phyloP scores from a whole-genome alignment of 2,888 invertebrate species.

The Drosophila atroscutellata region DNA sequence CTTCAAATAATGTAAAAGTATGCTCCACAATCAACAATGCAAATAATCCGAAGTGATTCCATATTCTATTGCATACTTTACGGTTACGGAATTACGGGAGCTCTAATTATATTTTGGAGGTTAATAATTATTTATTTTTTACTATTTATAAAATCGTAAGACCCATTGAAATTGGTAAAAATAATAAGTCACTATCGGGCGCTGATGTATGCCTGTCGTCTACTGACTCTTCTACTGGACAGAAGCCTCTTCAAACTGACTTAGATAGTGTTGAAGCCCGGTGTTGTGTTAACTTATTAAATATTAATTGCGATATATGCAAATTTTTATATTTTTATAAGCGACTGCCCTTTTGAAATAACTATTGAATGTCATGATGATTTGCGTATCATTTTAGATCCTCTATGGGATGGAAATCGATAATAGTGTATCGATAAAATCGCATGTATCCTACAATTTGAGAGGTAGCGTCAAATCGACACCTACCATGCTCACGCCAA shows the following conservation, averaged over 20 bases:
- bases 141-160: neutral
- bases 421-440: neutral
- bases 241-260: neutral
- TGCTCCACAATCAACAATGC: conserved; percentile 4
- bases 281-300: neutral
- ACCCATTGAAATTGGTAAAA: neutral
- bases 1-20: conserved; percentile 12
- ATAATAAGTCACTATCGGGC: neutral
- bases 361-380: too few relatives aligned
- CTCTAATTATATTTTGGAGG: neutral
- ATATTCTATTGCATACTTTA: conserved; percentile 28
- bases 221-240: neutral
- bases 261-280: neutral
- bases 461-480: neutral
- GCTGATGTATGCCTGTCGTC: neutral
- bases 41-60: neutral
- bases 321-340: neutral
- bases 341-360: too few relatives aligned
- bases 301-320: neutral
- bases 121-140: neutral
- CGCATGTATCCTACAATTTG: neutral
- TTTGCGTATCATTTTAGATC: too few relatives aligned
- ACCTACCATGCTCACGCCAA: too few relatives aligned
- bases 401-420: neutral
- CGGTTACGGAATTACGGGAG: neutral